phyloP scores from a whole-genome alignment of 1,140 invertebrate genomes.

The Portunus trituberculatus region DNA sequence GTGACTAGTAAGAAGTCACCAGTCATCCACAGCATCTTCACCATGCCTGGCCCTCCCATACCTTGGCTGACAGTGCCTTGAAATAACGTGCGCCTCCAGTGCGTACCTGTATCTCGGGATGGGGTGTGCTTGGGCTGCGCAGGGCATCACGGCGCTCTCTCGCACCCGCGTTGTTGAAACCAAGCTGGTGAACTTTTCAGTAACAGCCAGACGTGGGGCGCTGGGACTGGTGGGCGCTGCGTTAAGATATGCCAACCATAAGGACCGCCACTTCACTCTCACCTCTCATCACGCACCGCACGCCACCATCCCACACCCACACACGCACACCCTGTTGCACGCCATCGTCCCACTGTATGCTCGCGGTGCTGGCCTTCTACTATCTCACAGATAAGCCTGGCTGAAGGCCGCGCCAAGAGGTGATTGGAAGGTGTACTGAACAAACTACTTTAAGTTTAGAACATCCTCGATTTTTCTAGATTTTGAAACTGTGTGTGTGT shows the following conservation, averaged over 20 bases:
- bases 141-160: slow-evolving; percentile 82
- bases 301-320: background rate
- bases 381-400: background rate
- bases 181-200: slow-evolving; percentile 51
- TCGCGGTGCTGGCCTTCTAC: background rate
- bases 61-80: background rate
- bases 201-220: slow-evolving; percentile 50
- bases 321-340: background rate
- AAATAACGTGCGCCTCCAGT: background rate
- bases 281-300: background rate
- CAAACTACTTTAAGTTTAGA: background rate
- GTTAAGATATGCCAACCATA: background rate
- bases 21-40: background rate
- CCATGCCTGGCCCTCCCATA: background rate
- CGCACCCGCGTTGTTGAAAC: slow-evolving; percentile 55
- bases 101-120: slow-evolving; percentile 85
- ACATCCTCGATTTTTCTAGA: background rate
- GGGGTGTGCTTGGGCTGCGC: slow-evolving; percentile 86
- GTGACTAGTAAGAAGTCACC: background rate
- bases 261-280: no score
- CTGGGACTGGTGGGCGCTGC: slow-evolving; percentile 53
- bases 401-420: background rate
- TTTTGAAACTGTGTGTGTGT: background rate
- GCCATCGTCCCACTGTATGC: background rate
- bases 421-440: background rate